Evolutionary conservation across 1,140 invertebrate species (phyloP).

Genomic region (Epicauta chinensis): DNA sequence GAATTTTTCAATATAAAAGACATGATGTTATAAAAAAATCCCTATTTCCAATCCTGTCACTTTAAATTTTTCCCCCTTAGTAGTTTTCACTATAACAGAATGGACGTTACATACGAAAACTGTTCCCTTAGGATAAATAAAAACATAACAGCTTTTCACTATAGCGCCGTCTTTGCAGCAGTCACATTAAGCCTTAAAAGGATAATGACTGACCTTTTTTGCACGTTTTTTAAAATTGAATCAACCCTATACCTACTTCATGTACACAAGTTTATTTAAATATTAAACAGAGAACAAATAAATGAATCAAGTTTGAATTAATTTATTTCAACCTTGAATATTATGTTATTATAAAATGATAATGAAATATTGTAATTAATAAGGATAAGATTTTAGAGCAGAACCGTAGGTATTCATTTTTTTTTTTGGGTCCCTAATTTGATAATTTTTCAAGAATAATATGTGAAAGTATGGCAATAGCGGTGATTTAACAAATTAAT

Average conservation of each 20-base stretch:
- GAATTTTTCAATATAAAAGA: too few species aligned
- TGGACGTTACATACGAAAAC: constrained; percentile 15
- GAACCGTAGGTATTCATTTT: too few species aligned
- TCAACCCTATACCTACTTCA: neutral
- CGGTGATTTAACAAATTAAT: too few species aligned
- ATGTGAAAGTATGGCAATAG: too few species aligned
- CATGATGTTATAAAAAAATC: constrained; percentile 1
- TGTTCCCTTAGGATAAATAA: constrained; percentile 15
- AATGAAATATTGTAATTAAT: too few species aligned
- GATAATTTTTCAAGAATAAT: too few species aligned
- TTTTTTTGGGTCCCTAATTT: too few species aligned
- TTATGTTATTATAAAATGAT: too few species aligned
- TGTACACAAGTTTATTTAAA: neutral
- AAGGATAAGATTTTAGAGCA: too few species aligned
- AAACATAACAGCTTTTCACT: constrained; percentile 15
- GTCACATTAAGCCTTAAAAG: constrained; percentile 14
- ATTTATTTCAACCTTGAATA: too few species aligned
- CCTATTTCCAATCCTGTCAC: constrained; percentile 13
- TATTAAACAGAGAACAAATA: neutral
- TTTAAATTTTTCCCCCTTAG: constrained; percentile 14
- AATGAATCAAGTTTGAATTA: too few species aligned
- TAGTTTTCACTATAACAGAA: constrained; percentile 9
- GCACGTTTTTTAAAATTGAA: constrained; percentile 5
- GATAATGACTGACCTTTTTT: constrained; percentile 15
- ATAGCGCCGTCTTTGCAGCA: constrained; percentile 7